Conservation (phyloP, 2,113 vertebrate genomes). For the Cromileptes altivelis region DNA sequence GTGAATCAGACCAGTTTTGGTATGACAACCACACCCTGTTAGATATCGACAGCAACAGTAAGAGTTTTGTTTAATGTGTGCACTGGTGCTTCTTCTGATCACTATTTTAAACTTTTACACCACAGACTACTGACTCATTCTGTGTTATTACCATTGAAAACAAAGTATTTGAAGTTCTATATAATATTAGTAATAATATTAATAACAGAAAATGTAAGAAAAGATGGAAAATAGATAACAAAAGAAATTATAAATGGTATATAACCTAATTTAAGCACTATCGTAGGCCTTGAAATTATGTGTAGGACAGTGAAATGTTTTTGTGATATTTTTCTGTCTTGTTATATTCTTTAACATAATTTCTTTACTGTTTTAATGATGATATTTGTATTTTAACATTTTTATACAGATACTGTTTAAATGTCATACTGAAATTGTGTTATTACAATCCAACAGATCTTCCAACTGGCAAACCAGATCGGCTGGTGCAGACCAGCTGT, state of each 20-base stretch:
- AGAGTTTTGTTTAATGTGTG: slow-evolving; percentile 5
- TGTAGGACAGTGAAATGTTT: neutral
- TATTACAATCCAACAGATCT: slow-evolving; percentile 3
- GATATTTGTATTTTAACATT: neutral
- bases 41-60: slow-evolving; percentile 1
- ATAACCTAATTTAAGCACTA: neutral
- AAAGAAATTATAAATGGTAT: too few species aligned
- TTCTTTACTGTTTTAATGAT: neutral
- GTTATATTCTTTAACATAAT: neutral
- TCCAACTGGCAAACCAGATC: accelerated
- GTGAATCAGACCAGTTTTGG: accelerated
- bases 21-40: neutral
- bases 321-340: neutral
- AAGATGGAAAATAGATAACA: neutral
- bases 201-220: neutral
- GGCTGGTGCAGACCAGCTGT: slow-evolving; percentile 37
- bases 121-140: neutral
- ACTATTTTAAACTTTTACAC: neutral
- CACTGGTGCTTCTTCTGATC: neutral
- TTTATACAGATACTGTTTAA: neutral
- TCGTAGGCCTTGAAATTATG: neutral
- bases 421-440: neutral
- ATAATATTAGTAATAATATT: neutral
- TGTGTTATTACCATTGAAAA: too few species aligned
- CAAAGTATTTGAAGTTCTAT: too few species aligned